Evolutionary conservation across 2,888 invertebrate genomes (phyloP), one percentile per base, ranked within the genome.

Genomic region (Zonitis immaculata): DNA sequence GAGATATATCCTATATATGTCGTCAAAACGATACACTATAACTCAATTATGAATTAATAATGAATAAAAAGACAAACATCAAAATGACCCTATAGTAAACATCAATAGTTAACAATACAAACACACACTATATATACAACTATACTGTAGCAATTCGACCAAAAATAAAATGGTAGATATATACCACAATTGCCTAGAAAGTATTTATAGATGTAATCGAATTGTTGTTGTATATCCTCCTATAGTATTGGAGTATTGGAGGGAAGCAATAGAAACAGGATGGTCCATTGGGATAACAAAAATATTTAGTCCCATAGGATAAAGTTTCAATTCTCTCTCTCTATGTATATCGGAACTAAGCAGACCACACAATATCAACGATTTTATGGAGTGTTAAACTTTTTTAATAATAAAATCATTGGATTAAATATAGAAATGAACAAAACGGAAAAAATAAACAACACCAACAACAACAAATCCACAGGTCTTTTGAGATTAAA

Each of bases 271-370:
- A 67, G 69, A 69, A 65, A 52, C 42, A 65, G 59, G 59, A 69
- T 66, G 69, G 70, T 71, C 71, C 71, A 66, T 57, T 54, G 67
- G 72, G 71, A 72, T 71, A 69, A 69, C 68, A 65, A 65, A 70
- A 71, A 70, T 68, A 70, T 70, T 68, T 67, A 64, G 67, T 69
- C 64, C 69, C 68, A 54, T 46, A 56, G 65, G 70, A 61, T 63
- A 66, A 67, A 67, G 64, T 71, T 69, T 66, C 69, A 69, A 68
- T 72, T 71, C 69, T 14, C 35, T 20, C n/a, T n/a, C n/a, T n/a
- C n/a, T n/a, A n/a, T n/a, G 7, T 26, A 68, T 71, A 71, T 72
- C 71, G 65, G 64, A 64, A 62, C 62, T 64, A 60, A 59, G 63
- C 71, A 70, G 69, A 7, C 14, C 32, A 65, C 70, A 67, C 66